Evolutionary conservation across 2,113 vertebrate genomes (phyloP), one percentile per base, ranked within the genome.

Genomic region (Telmatochromis sp.): DNA sequence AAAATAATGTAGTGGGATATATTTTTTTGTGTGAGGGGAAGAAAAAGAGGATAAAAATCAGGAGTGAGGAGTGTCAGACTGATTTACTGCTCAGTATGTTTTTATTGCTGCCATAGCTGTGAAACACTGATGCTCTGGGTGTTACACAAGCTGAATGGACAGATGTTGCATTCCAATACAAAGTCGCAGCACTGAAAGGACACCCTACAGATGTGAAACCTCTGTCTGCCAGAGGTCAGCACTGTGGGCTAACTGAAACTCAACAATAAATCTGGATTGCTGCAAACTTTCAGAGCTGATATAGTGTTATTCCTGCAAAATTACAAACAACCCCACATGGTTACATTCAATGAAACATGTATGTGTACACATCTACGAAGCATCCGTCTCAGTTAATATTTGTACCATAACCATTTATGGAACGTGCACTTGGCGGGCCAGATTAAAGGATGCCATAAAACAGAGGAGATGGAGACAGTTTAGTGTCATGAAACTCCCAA

Each of bases 71-170:
- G 80, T 21, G 23, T 9, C 47, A 75, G 45, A 81, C 28, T 54
- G 7, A 63, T 79, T 87, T 85, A 57, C 47, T 91, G 80, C 81
- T 73, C 21, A 55, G 45, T 81, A 60, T 80, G 42, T 92, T 95
- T 93, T 95, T 93, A 94, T 93, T 94, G 57, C 7, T 84, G 58
- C 47, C 50, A 73, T 40, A 6, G 63, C 37, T 54, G 81, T 83
- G 57, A 87, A 83, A 91, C 78, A 82, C 35, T 60, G 45, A 81
- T 81, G 58, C 26, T 88, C 83, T 81, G 54, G 47, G 73, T 83
- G 82, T 80, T 87, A 80, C 45, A 87, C 15, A 80, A 71, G 75
- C 57, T 81, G 19, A 78, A 89, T 60, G 28, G 31, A 40, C 45
- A 33, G 47, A 23, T 81, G 83, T 68, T 84, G 54, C 57, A 86